These are phyloP conservation scores for Excalfactoria chinensis DNA, from an alignment of 2,113 vertebrate species.

Conservation along the genomic window DNA sequence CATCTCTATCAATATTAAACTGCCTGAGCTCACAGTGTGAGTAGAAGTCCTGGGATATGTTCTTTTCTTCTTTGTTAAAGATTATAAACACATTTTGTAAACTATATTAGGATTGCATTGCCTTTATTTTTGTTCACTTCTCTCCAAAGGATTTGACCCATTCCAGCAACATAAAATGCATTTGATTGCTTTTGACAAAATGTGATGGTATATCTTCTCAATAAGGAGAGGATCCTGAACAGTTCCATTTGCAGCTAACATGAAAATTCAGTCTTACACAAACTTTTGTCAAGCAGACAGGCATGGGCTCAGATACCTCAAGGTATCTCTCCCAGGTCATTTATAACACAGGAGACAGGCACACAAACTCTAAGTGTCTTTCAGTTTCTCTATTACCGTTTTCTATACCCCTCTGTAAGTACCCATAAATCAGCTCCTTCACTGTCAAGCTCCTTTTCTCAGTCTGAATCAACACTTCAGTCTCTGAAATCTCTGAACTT, in stretches of 20 bases:
- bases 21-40: background rate
- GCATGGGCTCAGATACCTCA: background rate
- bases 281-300: constrained; percentile 9
- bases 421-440: background rate
- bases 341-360: background rate
- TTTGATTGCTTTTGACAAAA: background rate
- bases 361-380: background rate
- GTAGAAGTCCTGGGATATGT: background rate
- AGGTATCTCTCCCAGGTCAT: background rate
- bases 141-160: background rate
- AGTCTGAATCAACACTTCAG: background rate
- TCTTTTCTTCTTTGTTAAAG: background rate
- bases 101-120: background rate
- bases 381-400: background rate
- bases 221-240: constrained; percentile 8
- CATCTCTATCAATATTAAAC: background rate
- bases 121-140: background rate
- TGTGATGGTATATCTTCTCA: background rate
- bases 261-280: background rate
- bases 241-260: background rate
- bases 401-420: background rate
- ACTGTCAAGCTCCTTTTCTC: background rate
- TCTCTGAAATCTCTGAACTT: background rate
- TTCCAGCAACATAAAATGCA: background rate
- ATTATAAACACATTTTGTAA: background rate